phyloP scores from a whole-genome alignment of 2,113 vertebrate species.

The Tachycineta bicolor region DNA sequence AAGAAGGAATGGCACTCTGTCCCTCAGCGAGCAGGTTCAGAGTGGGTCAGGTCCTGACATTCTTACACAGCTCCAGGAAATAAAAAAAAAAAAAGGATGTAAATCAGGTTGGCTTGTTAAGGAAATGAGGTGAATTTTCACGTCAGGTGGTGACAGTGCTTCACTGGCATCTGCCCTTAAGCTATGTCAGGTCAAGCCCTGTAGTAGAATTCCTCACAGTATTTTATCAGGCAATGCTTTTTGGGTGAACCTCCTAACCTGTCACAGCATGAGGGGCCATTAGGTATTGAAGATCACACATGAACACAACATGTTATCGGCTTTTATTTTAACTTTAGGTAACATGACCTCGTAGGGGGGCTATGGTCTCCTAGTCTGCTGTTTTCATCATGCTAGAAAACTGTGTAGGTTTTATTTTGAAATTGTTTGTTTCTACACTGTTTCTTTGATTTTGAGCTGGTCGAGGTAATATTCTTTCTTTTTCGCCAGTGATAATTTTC shows the following conservation, averaged over 20 bases:
- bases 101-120: background rate
- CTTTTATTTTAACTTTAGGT: background rate
- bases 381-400: background rate
- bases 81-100: background rate
- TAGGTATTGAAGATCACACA: background rate
- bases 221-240: background rate
- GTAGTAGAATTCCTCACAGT: fast-evolving
- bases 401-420: background rate
- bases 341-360: background rate
- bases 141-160: background rate
- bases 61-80: background rate
- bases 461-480: background rate
- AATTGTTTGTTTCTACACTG: background rate
- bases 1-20: background rate
- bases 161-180: background rate
- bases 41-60: background rate
- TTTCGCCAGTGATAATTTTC: background rate
- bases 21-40: background rate
- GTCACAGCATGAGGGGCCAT: background rate
- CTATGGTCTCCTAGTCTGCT: background rate
- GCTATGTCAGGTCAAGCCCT: background rate
- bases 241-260: background rate
- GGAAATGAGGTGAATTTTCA: background rate
- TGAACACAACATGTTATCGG: background rate
- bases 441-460: background rate